Evolutionary conservation across 2,113 vertebrate genomes (phyloP).

Genomic region (Passerina amoena): DNA sequence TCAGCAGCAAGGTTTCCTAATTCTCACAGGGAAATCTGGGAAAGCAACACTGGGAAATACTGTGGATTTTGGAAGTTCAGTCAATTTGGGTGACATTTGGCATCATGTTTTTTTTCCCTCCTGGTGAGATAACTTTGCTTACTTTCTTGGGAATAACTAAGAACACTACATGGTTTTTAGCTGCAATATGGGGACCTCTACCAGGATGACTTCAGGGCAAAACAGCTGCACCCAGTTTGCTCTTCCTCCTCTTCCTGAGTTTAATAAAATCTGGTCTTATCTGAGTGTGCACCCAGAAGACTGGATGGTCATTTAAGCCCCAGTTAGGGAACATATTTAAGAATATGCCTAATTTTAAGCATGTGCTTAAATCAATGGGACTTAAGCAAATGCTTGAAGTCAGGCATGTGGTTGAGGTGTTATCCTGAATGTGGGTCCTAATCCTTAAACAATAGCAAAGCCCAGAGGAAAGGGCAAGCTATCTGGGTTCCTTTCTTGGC

Average conservation of each 20-base stretch:
- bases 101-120: not conserved
- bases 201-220: constrained; percentile 17
- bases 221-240: constrained; percentile 27
- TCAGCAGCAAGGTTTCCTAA: not conserved
- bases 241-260: not conserved
- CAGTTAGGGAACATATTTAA: constrained; percentile 22
- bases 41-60: constrained; percentile 14
- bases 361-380: constrained; percentile 46
- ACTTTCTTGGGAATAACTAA: not conserved
- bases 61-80: constrained; percentile 27
- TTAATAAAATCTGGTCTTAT: constrained; percentile 13
- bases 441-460: constrained; percentile 59
- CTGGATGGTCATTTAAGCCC: constrained; percentile 28
- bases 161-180: not conserved
- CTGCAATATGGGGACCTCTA: not conserved
- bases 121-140: constrained; percentile 4
- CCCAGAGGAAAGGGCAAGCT: constrained; percentile 43
- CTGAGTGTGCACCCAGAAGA: constrained; percentile 30
- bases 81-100: not conserved
- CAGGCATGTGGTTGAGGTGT: constrained; percentile 61
- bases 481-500: constrained; percentile 45
- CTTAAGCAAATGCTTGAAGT: constrained; percentile 69
- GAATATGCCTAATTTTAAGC: constrained; percentile 57
- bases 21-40: not conserved
- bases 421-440: constrained; percentile 59